phyloP scores from a whole-genome alignment of 2,888 invertebrate species.

The Oscheius sp. region DNA sequence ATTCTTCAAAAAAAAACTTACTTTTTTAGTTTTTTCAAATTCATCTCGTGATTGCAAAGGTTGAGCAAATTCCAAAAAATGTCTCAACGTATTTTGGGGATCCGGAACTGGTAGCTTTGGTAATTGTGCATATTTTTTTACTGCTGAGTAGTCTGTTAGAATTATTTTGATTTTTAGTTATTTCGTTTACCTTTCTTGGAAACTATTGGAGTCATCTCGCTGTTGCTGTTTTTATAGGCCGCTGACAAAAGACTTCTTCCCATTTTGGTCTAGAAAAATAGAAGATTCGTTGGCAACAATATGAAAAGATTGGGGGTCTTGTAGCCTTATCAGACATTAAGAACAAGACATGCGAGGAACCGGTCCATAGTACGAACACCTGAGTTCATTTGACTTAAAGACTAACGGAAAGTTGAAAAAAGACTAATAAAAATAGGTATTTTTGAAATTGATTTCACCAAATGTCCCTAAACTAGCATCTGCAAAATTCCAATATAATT shows the following conservation, averaged over 20 bases:
- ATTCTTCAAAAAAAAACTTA: slow-evolving; percentile 10
- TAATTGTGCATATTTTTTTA: slow-evolving; percentile 26
- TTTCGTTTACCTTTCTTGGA: neutral
- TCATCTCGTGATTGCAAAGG: slow-evolving; percentile 56
- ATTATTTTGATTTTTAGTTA: neutral
- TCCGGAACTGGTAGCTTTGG: slow-evolving; percentile 60
- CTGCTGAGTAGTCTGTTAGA: slow-evolving; percentile 27
- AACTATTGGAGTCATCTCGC: neutral
- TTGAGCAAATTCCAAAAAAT: slow-evolving; percentile 63
- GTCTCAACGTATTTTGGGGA: slow-evolving; percentile 56
- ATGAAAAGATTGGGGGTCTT: neutral
- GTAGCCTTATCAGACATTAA: slow-evolving; percentile 23
- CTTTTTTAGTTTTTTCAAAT: slow-evolving; percentile 55
- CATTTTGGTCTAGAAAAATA: slow-evolving; percentile 18
- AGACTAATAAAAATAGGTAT: neutral
- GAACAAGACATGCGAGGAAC: neutral
- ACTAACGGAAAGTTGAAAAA: too few species aligned
- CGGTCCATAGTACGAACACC: slow-evolving; percentile 13
- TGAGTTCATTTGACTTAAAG: too few species aligned
- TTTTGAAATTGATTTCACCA: neutral
- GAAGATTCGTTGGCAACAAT: neutral
- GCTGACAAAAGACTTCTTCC: slow-evolving; percentile 11
- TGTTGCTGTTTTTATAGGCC: neutral
- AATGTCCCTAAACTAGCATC: neutral
- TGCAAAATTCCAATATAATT: neutral